Evolutionary conservation across 2,797 vertebrate genomes (phyloP).

Genomic region (Eleutherodactylus coqui): DNA sequence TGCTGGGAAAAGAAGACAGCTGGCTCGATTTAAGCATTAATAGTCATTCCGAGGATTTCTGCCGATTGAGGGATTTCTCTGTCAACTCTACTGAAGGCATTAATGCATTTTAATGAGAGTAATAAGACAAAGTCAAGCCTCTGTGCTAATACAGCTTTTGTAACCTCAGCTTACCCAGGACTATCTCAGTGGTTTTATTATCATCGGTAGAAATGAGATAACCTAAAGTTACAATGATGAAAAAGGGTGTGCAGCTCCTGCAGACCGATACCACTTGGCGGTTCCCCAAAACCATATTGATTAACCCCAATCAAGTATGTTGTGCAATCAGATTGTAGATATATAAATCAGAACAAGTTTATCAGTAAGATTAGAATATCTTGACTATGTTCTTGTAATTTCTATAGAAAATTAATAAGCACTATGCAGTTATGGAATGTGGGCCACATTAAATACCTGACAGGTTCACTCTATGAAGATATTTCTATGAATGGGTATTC

Average conservation of each 20-base stretch:
- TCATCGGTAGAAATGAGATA: background rate
- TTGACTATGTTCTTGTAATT: too few species aligned
- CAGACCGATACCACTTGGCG: background rate
- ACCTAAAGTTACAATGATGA: background rate
- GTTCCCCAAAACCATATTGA: background rate
- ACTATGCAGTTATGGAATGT: too few species aligned
- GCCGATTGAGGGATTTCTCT: too few species aligned
- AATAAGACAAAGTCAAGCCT: background rate
- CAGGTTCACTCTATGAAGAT: too few species aligned
- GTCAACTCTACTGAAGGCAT: too few species aligned
- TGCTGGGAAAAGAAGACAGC: too few species aligned
- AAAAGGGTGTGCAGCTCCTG: background rate
- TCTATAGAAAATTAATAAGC: too few species aligned
- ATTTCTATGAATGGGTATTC: too few species aligned
- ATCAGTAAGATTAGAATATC: background rate
- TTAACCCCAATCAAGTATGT: background rate
- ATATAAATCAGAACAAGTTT: background rate
- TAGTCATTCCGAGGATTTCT: too few species aligned
- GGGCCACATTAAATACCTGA: too few species aligned
- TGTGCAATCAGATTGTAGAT: background rate
- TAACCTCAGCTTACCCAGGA: background rate
- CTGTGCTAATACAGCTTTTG: background rate
- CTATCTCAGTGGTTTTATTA: background rate
- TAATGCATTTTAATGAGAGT: too few species aligned
- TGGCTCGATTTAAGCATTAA: too few species aligned